phyloP scores from a whole-genome alignment of 2,113 vertebrate species.

The Eonycteris spelaea region DNA sequence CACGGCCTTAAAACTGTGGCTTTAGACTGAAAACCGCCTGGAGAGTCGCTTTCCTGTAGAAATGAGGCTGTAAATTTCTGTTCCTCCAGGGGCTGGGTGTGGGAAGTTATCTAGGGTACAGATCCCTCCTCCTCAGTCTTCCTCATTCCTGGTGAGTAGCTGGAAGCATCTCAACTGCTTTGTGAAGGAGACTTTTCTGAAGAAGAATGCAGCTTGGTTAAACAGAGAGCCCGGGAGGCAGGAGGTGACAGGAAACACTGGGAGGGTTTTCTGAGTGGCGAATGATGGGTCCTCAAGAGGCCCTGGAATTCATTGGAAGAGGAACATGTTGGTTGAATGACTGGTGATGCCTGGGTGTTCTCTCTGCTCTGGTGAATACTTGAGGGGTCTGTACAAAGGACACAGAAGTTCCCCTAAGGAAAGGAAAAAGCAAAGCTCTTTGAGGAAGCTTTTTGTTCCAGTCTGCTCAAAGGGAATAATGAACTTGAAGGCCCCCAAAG shows the following conservation, averaged over 20 bases:
- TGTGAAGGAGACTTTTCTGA: neutral
- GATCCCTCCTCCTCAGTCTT: neutral
- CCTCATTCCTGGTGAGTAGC: neutral
- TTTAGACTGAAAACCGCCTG: neutral
- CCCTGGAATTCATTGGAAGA: neutral
- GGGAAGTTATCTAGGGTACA: fast-evolving
- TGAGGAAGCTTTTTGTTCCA: neutral
- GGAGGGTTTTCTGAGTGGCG: neutral
- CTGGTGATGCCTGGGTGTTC: neutral
- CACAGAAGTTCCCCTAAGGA: neutral
- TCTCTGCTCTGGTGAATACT: neutral
- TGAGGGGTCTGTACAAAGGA: neutral
- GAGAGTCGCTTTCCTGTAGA: neutral
- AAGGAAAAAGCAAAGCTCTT: neutral
- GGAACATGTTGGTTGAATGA: neutral
- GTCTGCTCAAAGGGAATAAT: neutral
- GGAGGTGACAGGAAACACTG: neutral
- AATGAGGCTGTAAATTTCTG: too few relatives aligned
- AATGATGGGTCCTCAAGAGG: neutral
- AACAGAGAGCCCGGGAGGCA: neutral
- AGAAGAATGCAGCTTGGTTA: neutral
- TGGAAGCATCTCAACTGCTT: neutral
- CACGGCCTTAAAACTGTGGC: neutral
- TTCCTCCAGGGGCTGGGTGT: neutral
- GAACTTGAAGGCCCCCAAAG: neutral